Evolutionary conservation across 2,888 invertebrate species (phyloP).

Genomic region (Andrena praecox): DNA sequence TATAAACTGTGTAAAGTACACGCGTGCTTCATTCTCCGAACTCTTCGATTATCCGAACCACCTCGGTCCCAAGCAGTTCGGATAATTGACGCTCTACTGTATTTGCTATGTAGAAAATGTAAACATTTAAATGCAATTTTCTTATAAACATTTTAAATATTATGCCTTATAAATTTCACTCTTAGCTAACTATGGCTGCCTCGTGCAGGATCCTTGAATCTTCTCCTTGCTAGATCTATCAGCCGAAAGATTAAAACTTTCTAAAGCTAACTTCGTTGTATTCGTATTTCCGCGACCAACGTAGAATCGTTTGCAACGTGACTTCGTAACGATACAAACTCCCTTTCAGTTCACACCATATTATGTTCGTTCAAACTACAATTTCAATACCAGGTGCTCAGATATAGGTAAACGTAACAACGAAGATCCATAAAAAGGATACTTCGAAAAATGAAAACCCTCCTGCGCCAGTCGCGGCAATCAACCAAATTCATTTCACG

Average conservation of each 20-base stretch:
- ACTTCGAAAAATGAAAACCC: constrained; percentile 24
- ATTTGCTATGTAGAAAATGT: neutral
- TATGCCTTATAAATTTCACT: neutral
- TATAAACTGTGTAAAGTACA: no score
- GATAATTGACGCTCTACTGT: no score
- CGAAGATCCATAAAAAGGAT: constrained; percentile 34
- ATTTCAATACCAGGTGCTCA: constrained; percentile 59
- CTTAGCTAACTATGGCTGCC: no score
- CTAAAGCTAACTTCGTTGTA: constrained; percentile 11
- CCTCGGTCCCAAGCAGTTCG: no score
- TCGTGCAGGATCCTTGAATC: no score
- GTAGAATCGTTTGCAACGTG: constrained; percentile 17
- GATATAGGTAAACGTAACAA: constrained; percentile 41
- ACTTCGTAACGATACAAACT: constrained; percentile 41
- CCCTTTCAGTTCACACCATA: constrained; percentile 39
- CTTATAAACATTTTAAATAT: neutral
- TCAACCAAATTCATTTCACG: constrained; percentile 46
- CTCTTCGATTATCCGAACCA: no score
- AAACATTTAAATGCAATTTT: neutral
- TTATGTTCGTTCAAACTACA: constrained; percentile 49
- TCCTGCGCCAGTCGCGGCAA: constrained; percentile 20
- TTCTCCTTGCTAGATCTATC: constrained; percentile 16
- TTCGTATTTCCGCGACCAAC: constrained; percentile 36
- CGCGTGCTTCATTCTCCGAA: no score
- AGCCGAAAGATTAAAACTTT: constrained; percentile 27